These are phyloP conservation scores for Trissolcus japonicus DNA, from an alignment of 2,888 invertebrate genomes.

Conservation along the genomic window DNA sequence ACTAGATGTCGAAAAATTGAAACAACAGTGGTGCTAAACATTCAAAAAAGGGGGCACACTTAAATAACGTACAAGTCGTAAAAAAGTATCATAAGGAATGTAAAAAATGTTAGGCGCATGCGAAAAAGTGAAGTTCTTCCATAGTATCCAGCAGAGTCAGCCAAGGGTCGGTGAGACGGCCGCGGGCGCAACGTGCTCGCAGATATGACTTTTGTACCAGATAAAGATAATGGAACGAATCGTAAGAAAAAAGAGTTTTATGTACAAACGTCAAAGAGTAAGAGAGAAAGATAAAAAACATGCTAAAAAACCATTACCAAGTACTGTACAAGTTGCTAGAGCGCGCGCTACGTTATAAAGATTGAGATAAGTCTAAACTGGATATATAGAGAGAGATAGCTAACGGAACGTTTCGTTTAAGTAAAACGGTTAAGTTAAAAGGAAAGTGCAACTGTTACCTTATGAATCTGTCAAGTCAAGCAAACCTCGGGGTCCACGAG, in stretches of 20 bases:
- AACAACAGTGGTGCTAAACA: constrained; percentile 48
- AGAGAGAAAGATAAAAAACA: constrained; percentile 46
- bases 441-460: constrained; percentile 84
- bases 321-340: constrained; percentile 61
- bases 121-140: constrained; percentile 58
- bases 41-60: constrained; percentile 48
- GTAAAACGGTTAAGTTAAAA: constrained; percentile 64
- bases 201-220: constrained; percentile 44
- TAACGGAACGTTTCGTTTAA: constrained; percentile 34
- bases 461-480: constrained; percentile 76
- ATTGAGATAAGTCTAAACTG: constrained; percentile 29
- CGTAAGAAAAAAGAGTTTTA: constrained; percentile 18
- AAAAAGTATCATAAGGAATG: constrained; percentile 56
- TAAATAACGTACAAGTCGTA: constrained; percentile 48
- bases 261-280: constrained; percentile 27
- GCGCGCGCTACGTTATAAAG: constrained; percentile 43
- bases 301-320: constrained; percentile 65
- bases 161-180: constrained; percentile 65
- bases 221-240: constrained; percentile 20
- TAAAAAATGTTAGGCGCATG: constrained; percentile 56
- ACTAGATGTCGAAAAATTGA: constrained; percentile 19
- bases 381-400: constrained; percentile 32
- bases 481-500: constrained; percentile 78
- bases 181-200: constrained; percentile 58
- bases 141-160: constrained; percentile 65